These are phyloP conservation scores for Diorhabda elongata DNA, from an alignment of 1,140 invertebrate genomes.

Conservation along the genomic window DNA sequence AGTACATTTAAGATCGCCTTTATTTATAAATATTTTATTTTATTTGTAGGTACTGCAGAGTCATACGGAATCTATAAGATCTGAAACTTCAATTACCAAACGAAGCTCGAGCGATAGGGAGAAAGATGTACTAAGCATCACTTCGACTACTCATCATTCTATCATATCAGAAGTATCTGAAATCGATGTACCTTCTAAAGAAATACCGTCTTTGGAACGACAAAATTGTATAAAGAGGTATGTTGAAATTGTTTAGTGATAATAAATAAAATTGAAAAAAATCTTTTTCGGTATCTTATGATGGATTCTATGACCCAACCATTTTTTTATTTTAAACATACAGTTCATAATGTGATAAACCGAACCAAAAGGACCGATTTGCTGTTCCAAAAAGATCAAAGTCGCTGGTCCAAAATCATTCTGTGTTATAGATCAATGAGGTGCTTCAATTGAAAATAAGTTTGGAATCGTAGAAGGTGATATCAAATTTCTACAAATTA, in stretches of 20 bases:
- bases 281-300: too few species aligned
- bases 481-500: too few species aligned
- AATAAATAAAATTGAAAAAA: too few species aligned
- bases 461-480: too few species aligned
- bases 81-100: constrained; percentile 29
- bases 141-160: constrained; percentile 20
- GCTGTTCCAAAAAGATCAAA: too few species aligned
- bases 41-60: constrained; percentile 22
- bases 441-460: too few species aligned
- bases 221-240: constrained; percentile 17
- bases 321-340: too few species aligned
- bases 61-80: constrained; percentile 25
- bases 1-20: not conserved
- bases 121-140: constrained; percentile 24
- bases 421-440: too few species aligned
- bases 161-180: constrained; percentile 18
- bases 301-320: too few species aligned
- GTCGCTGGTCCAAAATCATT: too few species aligned
- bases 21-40: not conserved
- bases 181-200: constrained; percentile 3
- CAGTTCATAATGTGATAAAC: too few species aligned
- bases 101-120: constrained; percentile 29
- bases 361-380: too few species aligned
- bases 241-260: not conserved
- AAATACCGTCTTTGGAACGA: not conserved